Conservation (phyloP, 2,113 vertebrate species). For the Anser brachyrhynchus region DNA sequence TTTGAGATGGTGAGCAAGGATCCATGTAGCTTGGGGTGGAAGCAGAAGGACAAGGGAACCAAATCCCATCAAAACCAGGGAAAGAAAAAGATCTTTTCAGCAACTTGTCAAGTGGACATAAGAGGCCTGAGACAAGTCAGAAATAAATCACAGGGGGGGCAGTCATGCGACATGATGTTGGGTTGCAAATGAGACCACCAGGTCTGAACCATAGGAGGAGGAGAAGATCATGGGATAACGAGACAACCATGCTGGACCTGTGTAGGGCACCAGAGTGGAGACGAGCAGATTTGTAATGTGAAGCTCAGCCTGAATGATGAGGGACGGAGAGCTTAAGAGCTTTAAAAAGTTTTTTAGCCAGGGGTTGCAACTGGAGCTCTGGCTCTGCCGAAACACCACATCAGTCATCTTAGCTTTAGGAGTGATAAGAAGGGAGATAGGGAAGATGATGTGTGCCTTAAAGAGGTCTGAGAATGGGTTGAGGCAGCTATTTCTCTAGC, state of each 20-base stretch:
- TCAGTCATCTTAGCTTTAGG: neutral
- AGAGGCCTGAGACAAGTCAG: fast-evolving
- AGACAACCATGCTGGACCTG: fast-evolving
- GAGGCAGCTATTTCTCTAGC: neutral
- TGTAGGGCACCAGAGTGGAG: neutral
- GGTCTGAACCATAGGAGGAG: fast-evolving
- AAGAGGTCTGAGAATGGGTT: neutral
- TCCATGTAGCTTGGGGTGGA: neutral
- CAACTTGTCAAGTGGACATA: neutral
- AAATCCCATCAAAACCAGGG: neutral
- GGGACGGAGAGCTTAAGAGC: neutral
- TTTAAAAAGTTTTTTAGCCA: neutral
- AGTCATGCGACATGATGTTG: fast-evolving
- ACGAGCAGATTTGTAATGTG: fast-evolving
- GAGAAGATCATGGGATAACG: neutral
- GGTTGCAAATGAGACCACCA: neutral
- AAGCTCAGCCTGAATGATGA: neutral
- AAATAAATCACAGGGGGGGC: no score
- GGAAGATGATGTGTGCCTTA: neutral
- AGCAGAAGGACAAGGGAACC: neutral
- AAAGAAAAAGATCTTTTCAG: neutral
- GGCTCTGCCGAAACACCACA: neutral
- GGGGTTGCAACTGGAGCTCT: slow-evolving; percentile 3
- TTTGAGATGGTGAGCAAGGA: neutral
- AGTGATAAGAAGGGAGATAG: slow-evolving; percentile 23